These are phyloP conservation scores for Ormyrus rosae DNA, from an alignment of 2,888 invertebrate species.

Conservation along the genomic window DNA sequence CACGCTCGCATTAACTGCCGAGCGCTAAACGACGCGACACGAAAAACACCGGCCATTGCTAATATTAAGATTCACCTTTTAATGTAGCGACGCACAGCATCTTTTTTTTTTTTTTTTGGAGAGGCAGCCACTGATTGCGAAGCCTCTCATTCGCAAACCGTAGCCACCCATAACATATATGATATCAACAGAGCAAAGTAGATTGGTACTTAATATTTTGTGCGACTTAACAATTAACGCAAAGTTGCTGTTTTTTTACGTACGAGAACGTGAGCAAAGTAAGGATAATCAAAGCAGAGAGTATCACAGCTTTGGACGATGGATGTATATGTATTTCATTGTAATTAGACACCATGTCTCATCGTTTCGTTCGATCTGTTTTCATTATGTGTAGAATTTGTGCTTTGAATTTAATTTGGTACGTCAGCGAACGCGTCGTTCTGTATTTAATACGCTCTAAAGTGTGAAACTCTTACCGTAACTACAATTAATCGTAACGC, in stretches of 20 bases:
- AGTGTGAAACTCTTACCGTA: slow-evolving; percentile 16
- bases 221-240: slow-evolving; percentile 38
- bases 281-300: not conserved
- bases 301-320: not conserved
- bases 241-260: slow-evolving; percentile 13
- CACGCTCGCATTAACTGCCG: slow-evolving; percentile 30
- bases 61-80: not conserved
- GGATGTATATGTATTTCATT: not conserved
- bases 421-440: too few relatives aligned
- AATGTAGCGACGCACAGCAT: not conserved
- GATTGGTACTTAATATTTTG: slow-evolving; percentile 17
- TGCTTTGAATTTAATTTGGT: not conserved
- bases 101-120: not conserved
- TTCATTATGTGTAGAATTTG: not conserved
- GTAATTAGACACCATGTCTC: not conserved
- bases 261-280: not conserved
- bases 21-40: slow-evolving; percentile 28
- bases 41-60: not conserved
- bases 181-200: slow-evolving; percentile 3
- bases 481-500: slow-evolving; percentile 33
- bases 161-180: slow-evolving; percentile 12
- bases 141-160: slow-evolving; percentile 7
- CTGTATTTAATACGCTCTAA: not conserved
- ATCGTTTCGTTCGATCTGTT: not conserved
- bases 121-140: not conserved